Base-by-base conservation (phyloP, 1,140 invertebrate species). In the Lasaia peninsularis region DNA sequence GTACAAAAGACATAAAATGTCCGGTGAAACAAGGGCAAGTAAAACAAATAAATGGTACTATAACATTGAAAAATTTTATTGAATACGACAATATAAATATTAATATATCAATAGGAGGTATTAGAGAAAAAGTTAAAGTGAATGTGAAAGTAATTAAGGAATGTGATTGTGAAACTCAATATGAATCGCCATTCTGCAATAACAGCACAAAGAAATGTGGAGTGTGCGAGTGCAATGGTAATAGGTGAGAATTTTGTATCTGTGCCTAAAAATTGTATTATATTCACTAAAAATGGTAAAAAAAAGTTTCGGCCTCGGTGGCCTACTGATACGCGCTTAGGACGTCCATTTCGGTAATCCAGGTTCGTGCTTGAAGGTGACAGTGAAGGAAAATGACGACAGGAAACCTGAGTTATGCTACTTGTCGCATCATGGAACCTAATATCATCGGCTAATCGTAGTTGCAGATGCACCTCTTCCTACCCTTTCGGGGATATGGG, bases 91-190 rank as follows among this genome's bases (percentile, higher is more conserved):
- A 44, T 5, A 37, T 52, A 7, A 24, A 16, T 10, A 48, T 83
- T 51, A 67, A 75, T 44, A 62, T 86, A 52, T 18, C 58, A 49
- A 58, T 78, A 12, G 70, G 94, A 55, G 95, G 95, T 33, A 88
- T 96, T 16, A 92, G 92, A 54, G 96, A 97, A 75, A 93, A 91
- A 73, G 74, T 97, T 12, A 89, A 79, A 4, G 86, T 97, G 40
- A 92, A 95, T 34, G 68, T 96, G 44, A 91, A 94, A 58, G 90
- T 96, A 66, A 88, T 96, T 20, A 96, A 94, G 70, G 90, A 93
- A 51, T 97, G 96, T 84, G 80, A 89, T 4, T 92, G 90, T 37
- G 69, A 91, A 40, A 53, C 40, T 14, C 75, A 55, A 63, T 50
- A 86, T 50, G 82, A 73, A 24, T 63, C 91, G 2, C 52, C 58